Evolutionary conservation across 1,140 invertebrate species (phyloP), one percentile per base, ranked within the genome.

Genomic region (Tenebrio molitor): DNA sequence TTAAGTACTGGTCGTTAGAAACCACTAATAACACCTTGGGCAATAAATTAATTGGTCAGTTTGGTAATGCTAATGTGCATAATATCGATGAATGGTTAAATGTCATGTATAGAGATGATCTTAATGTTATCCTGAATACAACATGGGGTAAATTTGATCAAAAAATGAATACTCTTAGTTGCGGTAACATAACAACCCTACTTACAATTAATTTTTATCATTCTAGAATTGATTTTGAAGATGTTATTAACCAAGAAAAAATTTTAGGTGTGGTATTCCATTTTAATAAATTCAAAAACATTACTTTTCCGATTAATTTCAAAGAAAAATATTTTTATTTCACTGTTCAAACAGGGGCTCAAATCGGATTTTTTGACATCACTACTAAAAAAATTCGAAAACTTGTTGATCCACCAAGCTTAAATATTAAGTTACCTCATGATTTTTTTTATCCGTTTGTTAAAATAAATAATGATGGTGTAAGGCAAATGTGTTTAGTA

Each of bases 41-140:
- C 25, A 81, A 76, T 71, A 78, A 80, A 25, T 87, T 85, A 77
- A 82, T 90, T 15, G 88, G 88, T 1, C 86, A 86, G 63, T 87
- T 86, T 77, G 90, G 90, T 17, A 89, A 90, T 79, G 82, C 88
- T 4, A 80, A 84, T 15, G 78, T 79, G 16, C 77, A 80, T 17
- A 78, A 82, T 68, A 77, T 78, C 1, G 81, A 84, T 1, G 86
- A 88, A 74, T 91, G 90, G 90, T 78, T 84, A 10, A 84, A 85
- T 74, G 83, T 89, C 66, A 79, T 85, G 25, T 75, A 83, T 2
- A 79, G 85, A 39, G 83, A 77, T 12, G 77, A 78, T 1, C 76
- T 79, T 12, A 74, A 80, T 86, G 77, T 81, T 81, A 58, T 82
- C 79, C 42, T 81, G 86, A 46, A 77, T 83, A 16, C 83, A 85